Evolutionary conservation across 2,888 invertebrate genomes (phyloP).

Genomic region (Phyto melanocephala): DNA sequence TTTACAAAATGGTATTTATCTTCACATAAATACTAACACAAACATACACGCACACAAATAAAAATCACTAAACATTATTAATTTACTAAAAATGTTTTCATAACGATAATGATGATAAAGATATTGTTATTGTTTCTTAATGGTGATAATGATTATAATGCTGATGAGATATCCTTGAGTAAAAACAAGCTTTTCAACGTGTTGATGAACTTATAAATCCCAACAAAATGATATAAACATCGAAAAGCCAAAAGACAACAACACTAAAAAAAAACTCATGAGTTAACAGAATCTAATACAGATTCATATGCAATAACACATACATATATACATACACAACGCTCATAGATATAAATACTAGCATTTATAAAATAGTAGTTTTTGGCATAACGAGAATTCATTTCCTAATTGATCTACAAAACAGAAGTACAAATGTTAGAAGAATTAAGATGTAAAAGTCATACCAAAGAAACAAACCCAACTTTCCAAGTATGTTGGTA

Average conservation of each 20-base stretch:
- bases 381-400: conserved; percentile 68
- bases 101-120: neutral
- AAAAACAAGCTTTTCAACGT: conserved; percentile 54
- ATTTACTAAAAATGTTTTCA: conserved; percentile 45
- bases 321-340: neutral
- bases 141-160: conserved; percentile 6
- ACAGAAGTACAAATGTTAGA: conserved; percentile 28
- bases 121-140: neutral
- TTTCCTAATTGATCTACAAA: conserved; percentile 73
- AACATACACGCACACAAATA: neutral
- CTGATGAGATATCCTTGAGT: conserved; percentile 41
- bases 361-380: conserved; percentile 8
- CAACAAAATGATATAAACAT: conserved; percentile 23
- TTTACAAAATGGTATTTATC: conserved; percentile 52
- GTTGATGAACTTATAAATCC: conserved; percentile 55
- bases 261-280: neutral
- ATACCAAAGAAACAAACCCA: neutral
- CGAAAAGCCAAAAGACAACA: conserved; percentile 4
- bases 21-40: neutral
- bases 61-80: conserved; percentile 48
- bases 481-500: neutral
- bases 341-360: neutral
- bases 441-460: conserved; percentile 1
- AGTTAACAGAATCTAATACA: neutral
- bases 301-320: neutral